These are phyloP conservation scores for Entomobrya proxima DNA, from an alignment of 2,888 invertebrate species.

Conservation along the genomic window DNA sequence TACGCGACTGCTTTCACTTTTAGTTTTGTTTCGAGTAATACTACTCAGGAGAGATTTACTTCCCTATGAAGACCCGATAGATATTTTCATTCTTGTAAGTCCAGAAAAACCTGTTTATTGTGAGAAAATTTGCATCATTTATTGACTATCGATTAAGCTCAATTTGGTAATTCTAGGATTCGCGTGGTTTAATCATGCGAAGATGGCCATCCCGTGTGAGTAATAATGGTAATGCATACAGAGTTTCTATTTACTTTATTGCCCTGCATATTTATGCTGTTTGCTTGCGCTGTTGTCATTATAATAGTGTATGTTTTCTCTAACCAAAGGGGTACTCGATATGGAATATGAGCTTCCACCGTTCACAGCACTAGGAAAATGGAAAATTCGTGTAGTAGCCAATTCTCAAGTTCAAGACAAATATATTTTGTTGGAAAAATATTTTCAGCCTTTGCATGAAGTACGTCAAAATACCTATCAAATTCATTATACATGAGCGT, in stretches of 20 bases:
- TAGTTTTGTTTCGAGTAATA: slow-evolving; percentile 78
- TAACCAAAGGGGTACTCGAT: slow-evolving; percentile 77
- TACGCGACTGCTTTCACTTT: slow-evolving; percentile 28
- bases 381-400: slow-evolving; percentile 77
- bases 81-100: slow-evolving; percentile 78
- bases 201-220: slow-evolving; percentile 77
- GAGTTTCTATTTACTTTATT: background rate
- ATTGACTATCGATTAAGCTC: background rate
- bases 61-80: slow-evolving; percentile 78
- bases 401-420: slow-evolving; percentile 77
- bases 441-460: slow-evolving; percentile 77
- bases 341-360: slow-evolving; percentile 77
- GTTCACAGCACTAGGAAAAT: slow-evolving; percentile 77
- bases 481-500: background rate
- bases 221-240: slow-evolving; percentile 77
- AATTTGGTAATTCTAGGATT: slow-evolving; percentile 76
- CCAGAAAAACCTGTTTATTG: background rate
- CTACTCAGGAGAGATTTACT: slow-evolving; percentile 77
- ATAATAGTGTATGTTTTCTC: slow-evolving; percentile 24
- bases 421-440: slow-evolving; percentile 77
- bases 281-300: background rate
- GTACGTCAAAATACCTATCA: slow-evolving; percentile 72
- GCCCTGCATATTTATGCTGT: background rate
- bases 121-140: background rate
- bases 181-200: slow-evolving; percentile 77